Base-by-base conservation (phyloP, 2,888 invertebrate genomes). In the Oithona nana region DNA sequence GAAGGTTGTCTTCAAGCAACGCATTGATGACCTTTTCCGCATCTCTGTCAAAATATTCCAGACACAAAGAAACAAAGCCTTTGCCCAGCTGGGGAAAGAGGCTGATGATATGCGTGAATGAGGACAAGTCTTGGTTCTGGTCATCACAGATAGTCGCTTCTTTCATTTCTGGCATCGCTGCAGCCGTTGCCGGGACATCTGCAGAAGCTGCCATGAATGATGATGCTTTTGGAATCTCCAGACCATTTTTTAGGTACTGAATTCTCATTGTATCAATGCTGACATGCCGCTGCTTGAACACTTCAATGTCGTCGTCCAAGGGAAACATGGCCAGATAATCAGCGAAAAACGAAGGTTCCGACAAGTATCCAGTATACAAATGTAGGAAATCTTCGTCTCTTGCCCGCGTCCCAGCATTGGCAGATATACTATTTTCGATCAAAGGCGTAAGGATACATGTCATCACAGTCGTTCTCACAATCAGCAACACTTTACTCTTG, bases 21-120 rank as follows among this genome's bases (percentile, higher is more conserved):
- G 86, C 85, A 71, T 88, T 83, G 64, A 94, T 83, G 2, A 88
- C 88, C 67, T 80, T 78, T 67, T 83, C 84, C 3, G 59, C 50
- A n/a, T 59, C 59, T 16, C 28, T 24, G 24, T 84, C 80, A 69
- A 86, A 88, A 69, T 84, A 80, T 68, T 84, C 59, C 1, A 67
- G 59, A 63, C 68, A 66, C 70, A 79, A 80, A 73, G 78, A 73
- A 60, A 82, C 76, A 68, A 80, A 81, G 31, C 79, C 87, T 68
- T 84, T 84, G 0, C 89, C 88, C 57, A 89, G 76, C 73, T 89
- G 81, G 1, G 87, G 86, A 54, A 94, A 75, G 63, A 92, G 73
- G 69, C 86, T 86, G 68, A 81, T 81, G 0, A 86, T 82, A 73
- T 80, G 79, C 28, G 77, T 75, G 28, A 84, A 6, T 16, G 16